Conservation (phyloP, 2,113 vertebrate genomes). For the Apodemus speciosus region DNA sequence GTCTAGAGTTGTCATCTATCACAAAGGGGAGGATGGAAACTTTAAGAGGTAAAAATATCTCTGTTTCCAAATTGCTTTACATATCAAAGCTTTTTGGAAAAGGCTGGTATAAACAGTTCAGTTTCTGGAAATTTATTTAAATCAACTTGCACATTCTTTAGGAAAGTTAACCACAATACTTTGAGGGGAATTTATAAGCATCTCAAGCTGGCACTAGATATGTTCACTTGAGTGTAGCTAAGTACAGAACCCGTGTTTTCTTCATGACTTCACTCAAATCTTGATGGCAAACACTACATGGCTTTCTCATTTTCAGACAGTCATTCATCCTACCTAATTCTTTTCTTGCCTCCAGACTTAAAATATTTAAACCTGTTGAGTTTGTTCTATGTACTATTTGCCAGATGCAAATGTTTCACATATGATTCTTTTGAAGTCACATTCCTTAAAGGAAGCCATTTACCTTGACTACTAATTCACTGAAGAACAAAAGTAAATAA, state of each 20-base stretch:
- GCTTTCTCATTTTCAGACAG: constrained; percentile 48
- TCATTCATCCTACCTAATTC: constrained; percentile 18
- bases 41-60: constrained; percentile 74
- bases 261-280: constrained; percentile 49
- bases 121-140: constrained; percentile 77
- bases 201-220: constrained; percentile 4
- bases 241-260: constrained; percentile 45
- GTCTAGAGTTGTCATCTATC: constrained; percentile 57
- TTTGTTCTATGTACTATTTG: constrained; percentile 45
- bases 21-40: constrained; percentile 60
- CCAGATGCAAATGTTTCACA: constrained; percentile 59
- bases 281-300: neutral
- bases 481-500: constrained; percentile 21
- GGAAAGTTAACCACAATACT: constrained; percentile 73
- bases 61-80: constrained; percentile 79
- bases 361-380: constrained; percentile 61
- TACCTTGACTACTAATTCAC: constrained; percentile 50
- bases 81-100: constrained; percentile 76
- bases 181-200: constrained; percentile 67
- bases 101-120: constrained; percentile 72
- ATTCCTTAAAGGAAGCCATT: constrained; percentile 56
- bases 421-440: constrained; percentile 68
- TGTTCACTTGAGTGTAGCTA: constrained; percentile 4
- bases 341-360: constrained; percentile 40
- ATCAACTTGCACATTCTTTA: constrained; percentile 76